Evolutionary conservation across 2,888 invertebrate genomes (phyloP), one percentile per base, ranked within the genome.

Genomic region (Neria commutata): DNA sequence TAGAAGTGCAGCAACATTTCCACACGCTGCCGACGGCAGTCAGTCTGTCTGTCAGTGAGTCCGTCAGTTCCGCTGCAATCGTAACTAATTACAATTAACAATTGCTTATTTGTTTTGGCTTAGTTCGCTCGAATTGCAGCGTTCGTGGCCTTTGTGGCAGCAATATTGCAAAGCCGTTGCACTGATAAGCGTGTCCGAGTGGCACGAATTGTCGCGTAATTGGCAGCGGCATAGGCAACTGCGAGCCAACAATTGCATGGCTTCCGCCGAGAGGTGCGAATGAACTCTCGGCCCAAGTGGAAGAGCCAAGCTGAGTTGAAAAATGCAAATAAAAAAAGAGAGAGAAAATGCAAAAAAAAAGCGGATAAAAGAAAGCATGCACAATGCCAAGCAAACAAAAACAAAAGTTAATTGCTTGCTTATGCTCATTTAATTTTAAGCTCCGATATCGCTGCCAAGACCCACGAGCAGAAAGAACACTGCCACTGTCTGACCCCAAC

Each of bases 371-470:
- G 26, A 53, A 29, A 34, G 24, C 37, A 10, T n/a, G 14, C 10
- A n/a, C 40, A 52, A 21, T 10, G 25, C 21, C 48, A 25, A n/a
- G 25, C 26, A 21, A n/a, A 23, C 23, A 21, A 34, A 46, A 4
- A 54, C 33, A 21, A 21, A 24, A 62, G 69, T 73, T 73, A 74
- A 72, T 72, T 72, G 72, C 67, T 64, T 64, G 62, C 62, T 59
- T 24, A 54, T 72, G 72, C 68, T 65, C 64, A 62, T 62, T 59
- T 24, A 54, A 60, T 57, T 40, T 45, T 52, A 48, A 19, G 16
- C 29, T 26, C 26, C 5, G 26, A n/a, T 4, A 37, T 29, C 6
- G n/a, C 8, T 14, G 8, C 8, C 37, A n/a, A 37, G n/a, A 37
- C 37, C 8, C 37, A 29, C 6, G 6, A 8, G 37, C 37, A 37